phyloP scores from a whole-genome alignment of 2,113 vertebrate species.

The Ondatra zibethicus region DNA sequence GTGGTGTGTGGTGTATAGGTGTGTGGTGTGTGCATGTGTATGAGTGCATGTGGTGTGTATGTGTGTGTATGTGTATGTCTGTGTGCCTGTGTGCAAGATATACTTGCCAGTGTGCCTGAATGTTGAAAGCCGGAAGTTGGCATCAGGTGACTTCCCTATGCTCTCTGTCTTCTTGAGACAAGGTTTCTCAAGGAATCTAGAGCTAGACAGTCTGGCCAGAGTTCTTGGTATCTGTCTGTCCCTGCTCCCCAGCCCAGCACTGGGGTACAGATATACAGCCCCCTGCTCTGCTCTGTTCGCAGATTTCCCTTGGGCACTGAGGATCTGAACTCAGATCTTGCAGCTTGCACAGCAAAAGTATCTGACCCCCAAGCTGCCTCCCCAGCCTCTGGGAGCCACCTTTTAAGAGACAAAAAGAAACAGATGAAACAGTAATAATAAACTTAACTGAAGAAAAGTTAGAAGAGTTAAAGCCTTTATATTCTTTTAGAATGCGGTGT shows the following conservation, averaged over 20 bases:
- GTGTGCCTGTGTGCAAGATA: not conserved
- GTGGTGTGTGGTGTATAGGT: not conserved
- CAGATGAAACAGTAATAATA: not conserved
- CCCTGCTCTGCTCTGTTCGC: not conserved
- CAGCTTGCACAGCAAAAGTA: not conserved
- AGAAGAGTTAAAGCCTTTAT: not conserved
- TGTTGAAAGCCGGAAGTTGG: not conserved
- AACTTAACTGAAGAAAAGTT: not conserved
- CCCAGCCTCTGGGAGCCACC: not conserved
- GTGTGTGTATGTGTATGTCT: too few species aligned
- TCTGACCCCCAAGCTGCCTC: not conserved
- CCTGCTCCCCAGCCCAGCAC: not conserved
- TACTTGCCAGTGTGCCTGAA: not conserved
- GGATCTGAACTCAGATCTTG: not conserved
- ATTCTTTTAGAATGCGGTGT: not conserved
- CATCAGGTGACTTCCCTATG: not conserved
- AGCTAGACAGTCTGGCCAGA: not conserved
- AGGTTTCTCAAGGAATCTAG: not conserved
- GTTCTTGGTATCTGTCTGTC: not conserved
- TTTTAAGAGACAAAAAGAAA: constrained; percentile 17
- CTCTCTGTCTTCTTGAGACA: not conserved
- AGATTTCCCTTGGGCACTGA: not conserved
- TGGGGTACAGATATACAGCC: not conserved
- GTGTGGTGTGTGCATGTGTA: too few species aligned
- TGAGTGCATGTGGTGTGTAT: not conserved